These are phyloP conservation scores for Zonitis immaculata DNA, from an alignment of 2,888 invertebrate species.

Conservation along the genomic window DNA sequence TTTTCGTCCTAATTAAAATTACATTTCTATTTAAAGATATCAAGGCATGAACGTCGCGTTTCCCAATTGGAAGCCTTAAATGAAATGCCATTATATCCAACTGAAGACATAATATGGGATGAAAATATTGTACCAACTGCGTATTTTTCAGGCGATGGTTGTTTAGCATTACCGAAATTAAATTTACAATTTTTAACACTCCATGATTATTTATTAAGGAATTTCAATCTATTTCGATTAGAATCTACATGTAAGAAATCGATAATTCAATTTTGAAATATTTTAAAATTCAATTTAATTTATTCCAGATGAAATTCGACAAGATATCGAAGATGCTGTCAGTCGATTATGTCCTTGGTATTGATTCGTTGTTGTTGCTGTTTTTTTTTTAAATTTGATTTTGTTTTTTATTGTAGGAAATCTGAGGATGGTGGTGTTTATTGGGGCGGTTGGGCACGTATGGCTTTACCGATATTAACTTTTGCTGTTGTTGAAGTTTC, in stretches of 20 bases:
- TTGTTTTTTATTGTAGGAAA: conserved; percentile 56
- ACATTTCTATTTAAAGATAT: too few relatives aligned
- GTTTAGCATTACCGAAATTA: conserved; percentile 92
- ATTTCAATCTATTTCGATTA: conserved; percentile 94
- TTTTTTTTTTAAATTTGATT: conserved; percentile 32
- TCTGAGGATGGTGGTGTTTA: conserved; percentile 80
- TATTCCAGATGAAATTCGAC: conserved; percentile 88
- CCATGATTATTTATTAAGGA: conserved; percentile 94
- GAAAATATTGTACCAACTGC: conserved; percentile 98
- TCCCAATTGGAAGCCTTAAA: conserved; percentile 94
- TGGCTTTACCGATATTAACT: conserved; percentile 91
- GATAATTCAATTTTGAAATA: not conserved
- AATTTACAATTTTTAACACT: conserved; percentile 97
- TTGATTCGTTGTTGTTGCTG: conserved; percentile 73
- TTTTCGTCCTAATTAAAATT: too few relatives aligned
- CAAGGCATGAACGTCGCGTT: conserved; percentile 79
- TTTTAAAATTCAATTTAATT: conserved; percentile 19
- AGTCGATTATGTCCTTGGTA: conserved; percentile 93
- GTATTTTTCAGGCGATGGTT: conserved; percentile 93
- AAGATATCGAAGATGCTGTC: conserved; percentile 96
- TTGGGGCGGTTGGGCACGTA: conserved; percentile 98
- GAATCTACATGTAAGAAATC: conserved; percentile 84
- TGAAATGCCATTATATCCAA: conserved; percentile 97
- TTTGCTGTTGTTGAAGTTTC: conserved; percentile 95
- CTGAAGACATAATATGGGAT: conserved; percentile 98